Evolutionary conservation across 1,140 invertebrate species (phyloP).

Genomic region (Macrobrachium nipponense): DNA sequence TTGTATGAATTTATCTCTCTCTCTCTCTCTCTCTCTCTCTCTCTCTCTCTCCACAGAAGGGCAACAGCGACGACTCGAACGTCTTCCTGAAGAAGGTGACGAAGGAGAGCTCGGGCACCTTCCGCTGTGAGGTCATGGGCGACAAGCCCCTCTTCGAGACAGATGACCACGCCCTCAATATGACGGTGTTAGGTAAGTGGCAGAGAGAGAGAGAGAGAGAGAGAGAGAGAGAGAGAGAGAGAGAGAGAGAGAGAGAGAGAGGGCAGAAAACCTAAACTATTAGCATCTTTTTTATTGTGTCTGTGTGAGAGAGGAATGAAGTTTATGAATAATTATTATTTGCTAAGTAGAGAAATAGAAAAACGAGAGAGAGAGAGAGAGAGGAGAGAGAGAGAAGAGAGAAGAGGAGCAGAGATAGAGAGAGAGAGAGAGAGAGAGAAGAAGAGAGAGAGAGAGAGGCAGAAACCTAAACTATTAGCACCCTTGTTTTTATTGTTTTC

Average conservation of each 20-base stretch:
- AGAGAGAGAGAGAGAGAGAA: background rate
- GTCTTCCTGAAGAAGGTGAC: constrained; percentile 52
- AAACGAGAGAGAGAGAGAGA: constrained; percentile 8
- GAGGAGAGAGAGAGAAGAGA: constrained; percentile 11
- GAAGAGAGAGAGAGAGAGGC: background rate
- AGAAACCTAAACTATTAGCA: background rate
- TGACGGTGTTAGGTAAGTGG: constrained; percentile 61
- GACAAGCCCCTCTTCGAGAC: constrained; percentile 61
- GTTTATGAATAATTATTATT: no score
- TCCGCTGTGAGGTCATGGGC: constrained; percentile 61
- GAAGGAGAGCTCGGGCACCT: constrained; percentile 47
- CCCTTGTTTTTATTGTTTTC: no score
- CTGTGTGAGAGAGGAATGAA: no score
- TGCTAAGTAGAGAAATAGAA: background rate
- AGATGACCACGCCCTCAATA: constrained; percentile 42
- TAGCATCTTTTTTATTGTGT: no score
- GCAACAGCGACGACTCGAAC: constrained; percentile 24
- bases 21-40: constrained; percentile 23
- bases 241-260: constrained; percentile 4
- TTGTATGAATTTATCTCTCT: background rate
- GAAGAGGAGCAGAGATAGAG: background rate
- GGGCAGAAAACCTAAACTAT: no score
- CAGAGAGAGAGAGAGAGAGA: constrained; percentile 16
- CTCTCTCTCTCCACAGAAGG: constrained; percentile 23
- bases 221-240: background rate